A percentile compares a stretch with the other conserved stretches of the same genome.
These are phyloP conservation scores for Trichomalopsis sarcophagae DNA, from an alignment of 1,140 invertebrate genomes.

Conservation along the genomic window DNA sequence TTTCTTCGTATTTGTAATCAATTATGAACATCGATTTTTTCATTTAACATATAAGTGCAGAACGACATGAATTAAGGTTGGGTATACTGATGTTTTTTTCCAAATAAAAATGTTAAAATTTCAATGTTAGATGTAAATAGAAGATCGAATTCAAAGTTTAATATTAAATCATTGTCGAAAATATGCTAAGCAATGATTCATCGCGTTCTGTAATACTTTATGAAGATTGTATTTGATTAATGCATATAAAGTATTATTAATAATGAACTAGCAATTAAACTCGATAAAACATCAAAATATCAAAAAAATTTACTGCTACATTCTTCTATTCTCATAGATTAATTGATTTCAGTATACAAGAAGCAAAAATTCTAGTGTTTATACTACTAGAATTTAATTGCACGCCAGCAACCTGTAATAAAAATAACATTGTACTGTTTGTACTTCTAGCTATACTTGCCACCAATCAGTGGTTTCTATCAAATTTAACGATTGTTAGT, in stretches of 20 bases:
- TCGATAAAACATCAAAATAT: slow-evolving; percentile 6
- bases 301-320: background rate
- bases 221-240: background rate
- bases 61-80: slow-evolving; percentile 9
- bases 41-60: slow-evolving; percentile 2
- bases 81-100: no score
- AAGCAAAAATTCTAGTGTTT: slow-evolving; percentile 20
- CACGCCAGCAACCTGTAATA: background rate
- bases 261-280: background rate
- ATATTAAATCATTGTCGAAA: background rate
- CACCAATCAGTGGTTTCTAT: slow-evolving; percentile 3
- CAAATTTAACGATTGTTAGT: slow-evolving; percentile 6
- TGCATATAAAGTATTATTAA: background rate
- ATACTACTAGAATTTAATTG: slow-evolving; percentile 20
- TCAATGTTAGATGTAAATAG: no score
- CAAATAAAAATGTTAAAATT: no score
- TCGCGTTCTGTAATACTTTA: background rate
- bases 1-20: background rate
- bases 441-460: slow-evolving; percentile 15
- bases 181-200: background rate
- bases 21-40: slow-evolving; percentile 21
- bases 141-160: background rate
- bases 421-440: slow-evolving; percentile 17
- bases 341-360: background rate
- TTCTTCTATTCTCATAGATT: background rate